Percentiles rank a stretch among this genome's conserved stretches.
Conservation (phyloP, 2,113 vertebrate genomes). For the Channa maculata region DNA sequence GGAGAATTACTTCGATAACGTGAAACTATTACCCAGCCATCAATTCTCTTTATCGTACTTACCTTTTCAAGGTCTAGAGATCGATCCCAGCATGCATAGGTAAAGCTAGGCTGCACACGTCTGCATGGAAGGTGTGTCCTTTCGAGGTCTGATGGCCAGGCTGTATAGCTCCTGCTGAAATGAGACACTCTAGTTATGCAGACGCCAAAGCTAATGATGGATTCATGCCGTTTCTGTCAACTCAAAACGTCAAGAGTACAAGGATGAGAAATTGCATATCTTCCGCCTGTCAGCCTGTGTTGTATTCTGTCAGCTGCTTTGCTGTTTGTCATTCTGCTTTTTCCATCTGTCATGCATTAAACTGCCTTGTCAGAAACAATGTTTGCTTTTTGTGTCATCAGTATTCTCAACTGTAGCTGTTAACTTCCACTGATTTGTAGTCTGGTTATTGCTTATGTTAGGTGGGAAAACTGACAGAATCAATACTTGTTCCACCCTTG, state of each 20-base stretch:
- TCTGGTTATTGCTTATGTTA: neutral
- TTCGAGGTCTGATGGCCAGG: neutral
- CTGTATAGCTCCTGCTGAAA: neutral
- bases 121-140: neutral
- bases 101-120: neutral
- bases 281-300: constrained; percentile 15
- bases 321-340: constrained; percentile 8
- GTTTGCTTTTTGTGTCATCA: neutral
- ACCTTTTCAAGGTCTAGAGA: neutral
- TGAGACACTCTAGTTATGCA: neutral
- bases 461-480: neutral
- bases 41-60: neutral
- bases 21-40: neutral
- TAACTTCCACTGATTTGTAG: neutral
- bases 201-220: constrained; percentile 20
- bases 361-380: constrained; percentile 4
- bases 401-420: neutral
- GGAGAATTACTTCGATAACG: neutral
- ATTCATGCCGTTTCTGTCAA: constrained; percentile 14
- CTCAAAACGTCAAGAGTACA: neutral
- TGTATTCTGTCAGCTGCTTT: constrained; percentile 22
- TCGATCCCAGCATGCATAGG: neutral
- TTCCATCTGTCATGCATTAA: constrained; percentile 17
- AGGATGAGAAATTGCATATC: constrained; percentile 21
- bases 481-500: neutral